Conservation (phyloP, 1,140 invertebrate species). For the Antheraea mylitta region DNA sequence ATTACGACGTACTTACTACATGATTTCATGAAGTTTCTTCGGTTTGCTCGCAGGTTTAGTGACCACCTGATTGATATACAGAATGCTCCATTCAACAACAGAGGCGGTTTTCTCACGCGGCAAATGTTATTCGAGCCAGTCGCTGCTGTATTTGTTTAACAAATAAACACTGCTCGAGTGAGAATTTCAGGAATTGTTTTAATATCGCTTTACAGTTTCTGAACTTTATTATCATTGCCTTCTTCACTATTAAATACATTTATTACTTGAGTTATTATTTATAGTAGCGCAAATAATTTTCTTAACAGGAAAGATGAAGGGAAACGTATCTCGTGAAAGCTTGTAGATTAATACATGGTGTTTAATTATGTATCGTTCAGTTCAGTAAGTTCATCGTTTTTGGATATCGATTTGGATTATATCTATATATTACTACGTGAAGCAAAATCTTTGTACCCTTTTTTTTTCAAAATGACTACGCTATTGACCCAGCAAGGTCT, state of each 20-base stretch:
- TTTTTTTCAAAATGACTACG: no score
- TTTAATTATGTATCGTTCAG: no score
- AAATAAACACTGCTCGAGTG: background rate
- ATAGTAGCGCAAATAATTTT: background rate
- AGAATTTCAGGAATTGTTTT: background rate
- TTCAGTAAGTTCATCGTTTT: no score
- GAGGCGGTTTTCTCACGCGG: background rate
- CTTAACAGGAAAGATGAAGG: background rate
- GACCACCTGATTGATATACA: background rate
- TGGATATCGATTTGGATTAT: no score
- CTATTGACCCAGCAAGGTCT: no score
- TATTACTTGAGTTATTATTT: background rate
- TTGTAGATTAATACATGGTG: no score
- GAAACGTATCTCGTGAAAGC: no score
- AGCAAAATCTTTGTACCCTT: no score
- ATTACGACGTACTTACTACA: no score
- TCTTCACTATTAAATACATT: background rate
- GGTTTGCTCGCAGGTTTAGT: background rate
- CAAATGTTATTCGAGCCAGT: background rate
- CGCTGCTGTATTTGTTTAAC: background rate
- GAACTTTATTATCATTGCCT: background rate
- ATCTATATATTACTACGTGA: no score
- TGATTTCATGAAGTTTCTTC: no score
- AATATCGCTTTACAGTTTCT: conserved; percentile 3
- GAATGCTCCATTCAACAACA: background rate